Evolutionary conservation across 1,140 invertebrate genomes (phyloP).

Genomic region (Gerris buenoi): DNA sequence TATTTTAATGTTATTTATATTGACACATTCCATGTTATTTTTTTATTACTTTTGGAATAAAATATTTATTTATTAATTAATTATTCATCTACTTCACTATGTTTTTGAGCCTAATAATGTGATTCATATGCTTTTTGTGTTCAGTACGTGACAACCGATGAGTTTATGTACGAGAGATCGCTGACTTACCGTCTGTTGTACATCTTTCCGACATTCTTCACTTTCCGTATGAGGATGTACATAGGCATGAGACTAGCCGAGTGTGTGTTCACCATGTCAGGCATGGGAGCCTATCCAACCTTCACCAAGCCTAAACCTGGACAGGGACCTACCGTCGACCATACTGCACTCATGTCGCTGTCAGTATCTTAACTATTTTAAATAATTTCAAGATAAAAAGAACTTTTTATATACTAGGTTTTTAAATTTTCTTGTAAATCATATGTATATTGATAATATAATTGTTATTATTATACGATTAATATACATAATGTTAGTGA

Average conservation of each 20-base stretch:
- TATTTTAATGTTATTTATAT: too few species aligned
- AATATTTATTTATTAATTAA: too few species aligned
- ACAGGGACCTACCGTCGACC: slow-evolving; percentile 46
- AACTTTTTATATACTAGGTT: too few species aligned
- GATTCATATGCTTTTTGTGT: slow-evolving; percentile 26
- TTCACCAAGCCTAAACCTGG: slow-evolving; percentile 53
- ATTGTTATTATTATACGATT: too few species aligned
- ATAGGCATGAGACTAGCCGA: slow-evolving; percentile 78
- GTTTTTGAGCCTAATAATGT: background rate
- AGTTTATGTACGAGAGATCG: slow-evolving; percentile 45
- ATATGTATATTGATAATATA: too few species aligned
- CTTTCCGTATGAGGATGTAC: slow-evolving; percentile 79
- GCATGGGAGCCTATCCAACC: slow-evolving; percentile 77
- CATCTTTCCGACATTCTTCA: slow-evolving; percentile 71
- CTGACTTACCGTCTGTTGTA: slow-evolving; percentile 67
- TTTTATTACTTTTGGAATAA: too few species aligned
- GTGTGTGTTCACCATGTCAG: slow-evolving; percentile 77
- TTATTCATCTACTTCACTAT: background rate
- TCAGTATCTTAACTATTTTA: slow-evolving; percentile 15
- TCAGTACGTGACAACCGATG: slow-evolving; percentile 52
- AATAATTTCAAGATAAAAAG: too few species aligned
- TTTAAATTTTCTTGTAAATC: too few species aligned
- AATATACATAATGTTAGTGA: too few species aligned
- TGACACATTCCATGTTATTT: too few species aligned
- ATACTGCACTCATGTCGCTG: slow-evolving; percentile 14